Percentiles rank a stretch among this genome's conserved stretches.
Conservation (phyloP, 2,113 vertebrate genomes). For the Kryptolebias marmoratus region DNA sequence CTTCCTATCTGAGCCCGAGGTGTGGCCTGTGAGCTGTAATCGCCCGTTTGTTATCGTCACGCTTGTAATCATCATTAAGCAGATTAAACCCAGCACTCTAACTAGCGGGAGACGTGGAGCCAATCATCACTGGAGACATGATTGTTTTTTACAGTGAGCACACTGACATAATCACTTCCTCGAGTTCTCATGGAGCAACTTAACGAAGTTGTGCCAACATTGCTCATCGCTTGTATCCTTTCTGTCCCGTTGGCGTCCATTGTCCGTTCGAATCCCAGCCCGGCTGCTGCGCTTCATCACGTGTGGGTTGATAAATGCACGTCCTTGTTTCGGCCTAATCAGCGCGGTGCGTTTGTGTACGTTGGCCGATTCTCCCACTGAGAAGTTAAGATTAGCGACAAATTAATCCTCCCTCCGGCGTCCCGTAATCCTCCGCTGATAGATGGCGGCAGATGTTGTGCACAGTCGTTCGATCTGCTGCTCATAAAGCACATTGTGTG, state of each 20-base stretch:
- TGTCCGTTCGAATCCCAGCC: slow-evolving; percentile 55
- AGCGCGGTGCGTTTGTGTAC: slow-evolving; percentile 10
- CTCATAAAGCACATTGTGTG: slow-evolving; percentile 6
- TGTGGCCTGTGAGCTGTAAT: slow-evolving; percentile 25
- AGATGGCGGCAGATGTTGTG: slow-evolving; percentile 68
- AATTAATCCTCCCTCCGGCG: slow-evolving; percentile 66
- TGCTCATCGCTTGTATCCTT: slow-evolving; percentile 54
- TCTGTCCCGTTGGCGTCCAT: slow-evolving; percentile 31
- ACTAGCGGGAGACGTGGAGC: slow-evolving; percentile 34
- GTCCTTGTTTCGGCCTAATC: slow-evolving; percentile 18
- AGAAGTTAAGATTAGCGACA: slow-evolving; percentile 61
- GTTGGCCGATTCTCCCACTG: slow-evolving; percentile 27
- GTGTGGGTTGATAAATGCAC: neutral
- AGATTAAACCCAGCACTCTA: slow-evolving; percentile 48
- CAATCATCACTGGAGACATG: slow-evolving; percentile 39
- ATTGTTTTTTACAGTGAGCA: slow-evolving; percentile 43
- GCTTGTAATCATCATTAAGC: slow-evolving; percentile 62
- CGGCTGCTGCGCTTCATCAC: slow-evolving; percentile 31
- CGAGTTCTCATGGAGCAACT: slow-evolving; percentile 39
- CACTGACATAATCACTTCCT: slow-evolving; percentile 17
- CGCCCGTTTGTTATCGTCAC: slow-evolving; percentile 38
- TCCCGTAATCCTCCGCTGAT: slow-evolving; percentile 66
- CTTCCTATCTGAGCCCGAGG: slow-evolving; percentile 11
- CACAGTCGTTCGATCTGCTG: slow-evolving; percentile 41
- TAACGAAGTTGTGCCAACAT: slow-evolving; percentile 53